Conservation (phyloP, 2,888 invertebrate genomes). For the Drosophila bunnanda region DNA sequence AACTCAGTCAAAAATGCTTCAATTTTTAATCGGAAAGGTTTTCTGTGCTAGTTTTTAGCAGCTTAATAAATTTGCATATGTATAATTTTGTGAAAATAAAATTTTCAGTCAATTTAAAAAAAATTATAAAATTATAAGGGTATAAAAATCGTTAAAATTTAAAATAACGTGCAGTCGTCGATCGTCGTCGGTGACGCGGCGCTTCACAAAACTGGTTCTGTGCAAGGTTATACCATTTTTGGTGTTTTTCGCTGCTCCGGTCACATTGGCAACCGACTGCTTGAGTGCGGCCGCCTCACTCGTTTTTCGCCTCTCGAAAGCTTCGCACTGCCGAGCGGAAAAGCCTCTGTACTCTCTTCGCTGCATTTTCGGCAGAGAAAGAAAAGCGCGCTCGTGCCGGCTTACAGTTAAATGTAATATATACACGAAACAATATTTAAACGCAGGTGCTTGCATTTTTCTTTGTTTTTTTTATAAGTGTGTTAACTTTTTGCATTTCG, state of each 20-base stretch:
- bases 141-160: neutral
- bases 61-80: no score
- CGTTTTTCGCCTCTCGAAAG: slow-evolving; percentile 18
- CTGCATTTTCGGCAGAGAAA: slow-evolving; percentile 5
- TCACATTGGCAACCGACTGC: slow-evolving; percentile 2
- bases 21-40: no score
- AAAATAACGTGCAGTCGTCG: neutral
- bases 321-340: slow-evolving; percentile 16
- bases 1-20: no score
- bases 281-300: slow-evolving; percentile 18
- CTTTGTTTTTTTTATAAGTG: slow-evolving; percentile 27
- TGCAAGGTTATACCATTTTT: neutral
- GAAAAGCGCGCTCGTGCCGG: slow-evolving; percentile 10
- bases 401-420: neutral
- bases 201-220: slow-evolving; percentile 8
- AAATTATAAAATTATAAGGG: no score
- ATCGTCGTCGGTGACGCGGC: neutral
- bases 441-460: slow-evolving; percentile 15
- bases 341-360: neutral
- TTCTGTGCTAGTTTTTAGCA: no score
- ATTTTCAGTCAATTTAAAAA: no score
- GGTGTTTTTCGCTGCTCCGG: slow-evolving; percentile 3
- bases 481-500: slow-evolving; percentile 4
- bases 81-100: no score
- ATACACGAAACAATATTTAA: neutral